Percentiles rank a stretch among this genome's conserved stretches.
Evolutionary conservation across 2,888 invertebrate species (phyloP).

Genomic region (Scrobipalpa atriplicella): DNA sequence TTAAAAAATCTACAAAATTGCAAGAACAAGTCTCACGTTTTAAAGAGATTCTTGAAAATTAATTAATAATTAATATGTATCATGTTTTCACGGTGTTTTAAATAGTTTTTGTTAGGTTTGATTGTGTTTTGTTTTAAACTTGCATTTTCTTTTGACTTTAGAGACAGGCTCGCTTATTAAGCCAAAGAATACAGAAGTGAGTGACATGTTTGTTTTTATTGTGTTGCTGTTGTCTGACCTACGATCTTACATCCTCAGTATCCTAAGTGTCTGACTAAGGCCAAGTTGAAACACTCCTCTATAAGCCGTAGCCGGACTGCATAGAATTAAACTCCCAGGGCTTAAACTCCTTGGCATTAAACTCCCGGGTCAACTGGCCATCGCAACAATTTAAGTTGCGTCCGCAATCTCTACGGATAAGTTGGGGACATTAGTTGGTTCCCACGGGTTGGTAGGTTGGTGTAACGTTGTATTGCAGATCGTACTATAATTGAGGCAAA

Average conservation of each 20-base stretch:
- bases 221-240: neutral
- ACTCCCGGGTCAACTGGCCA: constrained; percentile 9
- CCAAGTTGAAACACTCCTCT: neutral
- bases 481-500: no score
- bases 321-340: constrained; percentile 18
- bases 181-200: no score
- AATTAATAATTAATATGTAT: no score
- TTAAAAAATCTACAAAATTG: no score
- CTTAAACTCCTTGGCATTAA: constrained; percentile 5
- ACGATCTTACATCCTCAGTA: neutral
- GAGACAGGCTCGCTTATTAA: no score
- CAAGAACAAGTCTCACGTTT: no score
- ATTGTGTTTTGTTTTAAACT: no score
- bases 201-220: no score
- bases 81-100: no score
- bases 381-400: constrained; percentile 17
- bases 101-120: no score
- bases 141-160: no score
- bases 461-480: neutral
- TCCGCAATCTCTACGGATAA: constrained; percentile 14
- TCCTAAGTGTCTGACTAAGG: neutral
- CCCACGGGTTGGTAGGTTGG: constrained; percentile 1
- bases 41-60: no score
- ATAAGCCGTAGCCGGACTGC: constrained; percentile 8
- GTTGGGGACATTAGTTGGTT: constrained; percentile 11